Conservation (phyloP, 2,888 invertebrate species). For the Hartigia nigra region DNA sequence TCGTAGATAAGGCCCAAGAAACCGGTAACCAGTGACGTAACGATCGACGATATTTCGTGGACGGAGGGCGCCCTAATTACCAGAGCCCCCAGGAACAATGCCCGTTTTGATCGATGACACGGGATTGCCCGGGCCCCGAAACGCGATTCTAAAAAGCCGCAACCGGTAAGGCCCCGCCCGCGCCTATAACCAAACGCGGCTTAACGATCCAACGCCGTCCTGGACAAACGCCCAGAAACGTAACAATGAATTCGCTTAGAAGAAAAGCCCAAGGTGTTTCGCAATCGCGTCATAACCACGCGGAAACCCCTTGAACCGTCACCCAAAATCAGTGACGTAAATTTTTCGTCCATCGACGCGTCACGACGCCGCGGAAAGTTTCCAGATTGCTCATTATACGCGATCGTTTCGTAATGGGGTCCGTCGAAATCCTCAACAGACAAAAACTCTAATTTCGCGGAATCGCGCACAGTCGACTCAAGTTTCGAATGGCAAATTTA, state of each 20-base stretch:
- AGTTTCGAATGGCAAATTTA: background rate
- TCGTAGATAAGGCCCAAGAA: constrained; percentile 3
- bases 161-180: background rate
- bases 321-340: background rate
- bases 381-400: background rate
- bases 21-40: constrained; percentile 8
- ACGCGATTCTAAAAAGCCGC: background rate
- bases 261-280: background rate
- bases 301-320: background rate
- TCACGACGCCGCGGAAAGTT: background rate
- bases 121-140: constrained; percentile 3
- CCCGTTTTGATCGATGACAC: constrained; percentile 29
- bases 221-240: background rate
- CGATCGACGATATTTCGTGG: constrained; percentile 4
- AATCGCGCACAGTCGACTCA: constrained; percentile 24
- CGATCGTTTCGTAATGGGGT: background rate
- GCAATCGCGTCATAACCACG: background rate
- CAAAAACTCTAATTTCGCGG: constrained; percentile 11
- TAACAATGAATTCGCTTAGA: background rate
- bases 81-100: constrained; percentile 21
- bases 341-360: background rate
- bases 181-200: background rate
- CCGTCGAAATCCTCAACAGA: background rate
- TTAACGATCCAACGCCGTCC: background rate
- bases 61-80: constrained; percentile 2